Evolutionary conservation across 2,888 invertebrate genomes (phyloP).

Genomic region (Chymomyza fuscimana): DNA sequence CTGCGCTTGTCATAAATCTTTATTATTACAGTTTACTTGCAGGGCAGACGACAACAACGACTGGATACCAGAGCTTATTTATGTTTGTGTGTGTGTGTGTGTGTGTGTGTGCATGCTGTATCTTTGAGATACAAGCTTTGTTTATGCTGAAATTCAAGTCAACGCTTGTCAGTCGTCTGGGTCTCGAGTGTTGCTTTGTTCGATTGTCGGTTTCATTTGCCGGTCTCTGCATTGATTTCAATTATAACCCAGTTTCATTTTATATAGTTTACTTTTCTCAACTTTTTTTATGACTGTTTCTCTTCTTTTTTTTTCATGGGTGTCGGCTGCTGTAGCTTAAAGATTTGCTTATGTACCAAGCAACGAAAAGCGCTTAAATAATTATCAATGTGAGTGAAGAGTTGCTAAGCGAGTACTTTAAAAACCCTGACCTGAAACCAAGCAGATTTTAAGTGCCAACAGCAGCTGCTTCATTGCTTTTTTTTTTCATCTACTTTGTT

Average conservation of each 20-base stretch:
- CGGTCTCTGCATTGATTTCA: slow-evolving; percentile 33
- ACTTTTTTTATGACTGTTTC: slow-evolving; percentile 9
- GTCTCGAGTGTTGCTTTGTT: slow-evolving; percentile 19
- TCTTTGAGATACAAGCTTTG: slow-evolving; percentile 29
- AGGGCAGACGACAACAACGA: slow-evolving; percentile 26
- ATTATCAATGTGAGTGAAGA: slow-evolving; percentile 55
- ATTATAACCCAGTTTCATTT: slow-evolving; percentile 50
- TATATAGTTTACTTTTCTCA: slow-evolving; percentile 39
- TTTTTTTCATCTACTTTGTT: neutral
- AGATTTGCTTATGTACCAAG: slow-evolving; percentile 36
- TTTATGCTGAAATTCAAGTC: slow-evolving; percentile 61
- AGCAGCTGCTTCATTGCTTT: slow-evolving; percentile 20
- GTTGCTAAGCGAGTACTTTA: slow-evolving; percentile 29
- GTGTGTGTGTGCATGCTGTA: slow-evolving; percentile 29
- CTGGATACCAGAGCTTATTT: slow-evolving; percentile 13
- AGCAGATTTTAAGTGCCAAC: slow-evolving; percentile 27
- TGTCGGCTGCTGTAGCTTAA: slow-evolving; percentile 4
- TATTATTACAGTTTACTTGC: slow-evolving; percentile 45
- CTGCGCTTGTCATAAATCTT: slow-evolving; percentile 54
- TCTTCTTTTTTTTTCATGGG: neutral
- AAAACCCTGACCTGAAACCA: slow-evolving; percentile 68
- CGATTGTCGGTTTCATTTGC: slow-evolving; percentile 3
- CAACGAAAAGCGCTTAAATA: slow-evolving; percentile 51
- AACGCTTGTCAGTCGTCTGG: slow-evolving; percentile 29
- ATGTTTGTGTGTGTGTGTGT: slow-evolving; percentile 31